A percentile compares a stretch with the other conserved stretches of the same genome.
Evolutionary conservation across 2,113 vertebrate species (phyloP).

Genomic region (Poeciliopsis turrubarensis): DNA sequence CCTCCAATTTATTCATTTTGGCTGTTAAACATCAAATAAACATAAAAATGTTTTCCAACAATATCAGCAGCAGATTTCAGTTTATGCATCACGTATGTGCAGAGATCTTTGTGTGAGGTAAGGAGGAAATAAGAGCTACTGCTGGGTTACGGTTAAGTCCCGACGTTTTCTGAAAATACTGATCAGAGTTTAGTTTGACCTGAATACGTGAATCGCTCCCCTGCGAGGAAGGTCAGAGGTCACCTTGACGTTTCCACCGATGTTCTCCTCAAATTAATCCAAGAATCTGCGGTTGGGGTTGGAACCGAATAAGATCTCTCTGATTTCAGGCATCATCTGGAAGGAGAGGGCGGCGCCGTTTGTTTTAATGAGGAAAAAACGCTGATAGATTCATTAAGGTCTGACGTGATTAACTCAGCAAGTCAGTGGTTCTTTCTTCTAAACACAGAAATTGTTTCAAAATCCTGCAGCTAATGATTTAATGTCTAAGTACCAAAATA

Average conservation of each 20-base stretch:
- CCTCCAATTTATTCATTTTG: conserved; percentile 57
- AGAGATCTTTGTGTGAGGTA: conserved; percentile 22
- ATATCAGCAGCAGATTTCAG: not conserved
- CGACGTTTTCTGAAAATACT: conserved; percentile 10
- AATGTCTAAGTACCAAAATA: no score
- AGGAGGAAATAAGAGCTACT: not conserved
- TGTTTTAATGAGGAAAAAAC: no score
- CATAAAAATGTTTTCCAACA: not conserved
- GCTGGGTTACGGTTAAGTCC: not conserved
- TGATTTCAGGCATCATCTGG: conserved; percentile 98
- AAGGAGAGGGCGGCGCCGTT: not conserved
- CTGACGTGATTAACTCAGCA: no score
- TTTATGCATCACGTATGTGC: not conserved
- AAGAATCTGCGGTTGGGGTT: conserved; percentile 93
- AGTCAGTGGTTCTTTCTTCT: no score
- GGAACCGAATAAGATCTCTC: conserved; percentile 88
- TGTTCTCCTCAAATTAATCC: conserved; percentile 79
- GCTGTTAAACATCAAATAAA: not conserved
- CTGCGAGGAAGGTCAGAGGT: conserved; percentile 17
- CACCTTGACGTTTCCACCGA: conserved; percentile 11
- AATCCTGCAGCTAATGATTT: no score
- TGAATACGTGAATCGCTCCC: not conserved
- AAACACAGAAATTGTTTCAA: no score
- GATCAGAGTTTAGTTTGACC: conserved; percentile 8
- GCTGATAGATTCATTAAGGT: no score